Evolutionary conservation across 2,888 invertebrate species (phyloP).

Genomic region (Mantis religiosa): DNA sequence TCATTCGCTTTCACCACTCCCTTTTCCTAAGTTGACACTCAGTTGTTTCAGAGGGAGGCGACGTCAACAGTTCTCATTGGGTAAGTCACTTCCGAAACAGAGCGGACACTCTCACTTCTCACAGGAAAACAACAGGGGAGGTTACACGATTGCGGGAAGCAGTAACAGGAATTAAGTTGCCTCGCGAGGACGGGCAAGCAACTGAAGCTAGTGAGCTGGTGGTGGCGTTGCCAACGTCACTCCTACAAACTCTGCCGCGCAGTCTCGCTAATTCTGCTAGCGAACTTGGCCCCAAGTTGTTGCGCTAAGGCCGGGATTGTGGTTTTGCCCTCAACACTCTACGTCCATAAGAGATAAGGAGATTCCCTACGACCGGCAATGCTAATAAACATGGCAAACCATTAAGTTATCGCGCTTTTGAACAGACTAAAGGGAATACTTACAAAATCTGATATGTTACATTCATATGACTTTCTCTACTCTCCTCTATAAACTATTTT

Average conservation of each 20-base stretch:
- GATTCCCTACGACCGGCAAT: too few relatives aligned
- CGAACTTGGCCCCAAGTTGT: not conserved
- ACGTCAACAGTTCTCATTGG: not conserved
- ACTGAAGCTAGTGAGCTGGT: not conserved
- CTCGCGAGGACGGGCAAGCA: not conserved
- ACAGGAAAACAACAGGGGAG: not conserved
- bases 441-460: too few relatives aligned
- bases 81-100: too few relatives aligned
- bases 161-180: not conserved
- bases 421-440: too few relatives aligned
- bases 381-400: too few relatives aligned
- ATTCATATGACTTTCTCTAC: too few relatives aligned
- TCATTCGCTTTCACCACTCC: not conserved
- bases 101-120: not conserved
- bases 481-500: too few relatives aligned
- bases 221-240: not conserved
- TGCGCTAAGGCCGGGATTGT: not conserved
- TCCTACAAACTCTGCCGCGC: too few relatives aligned
- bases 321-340: not conserved
- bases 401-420: too few relatives aligned
- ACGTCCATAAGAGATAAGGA: too few relatives aligned
- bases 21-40: not conserved
- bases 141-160: not conserved
- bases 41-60: not conserved
- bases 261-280: not conserved